phyloP scores from a whole-genome alignment of 2,113 vertebrate genomes.

The Raja brachyura region DNA sequence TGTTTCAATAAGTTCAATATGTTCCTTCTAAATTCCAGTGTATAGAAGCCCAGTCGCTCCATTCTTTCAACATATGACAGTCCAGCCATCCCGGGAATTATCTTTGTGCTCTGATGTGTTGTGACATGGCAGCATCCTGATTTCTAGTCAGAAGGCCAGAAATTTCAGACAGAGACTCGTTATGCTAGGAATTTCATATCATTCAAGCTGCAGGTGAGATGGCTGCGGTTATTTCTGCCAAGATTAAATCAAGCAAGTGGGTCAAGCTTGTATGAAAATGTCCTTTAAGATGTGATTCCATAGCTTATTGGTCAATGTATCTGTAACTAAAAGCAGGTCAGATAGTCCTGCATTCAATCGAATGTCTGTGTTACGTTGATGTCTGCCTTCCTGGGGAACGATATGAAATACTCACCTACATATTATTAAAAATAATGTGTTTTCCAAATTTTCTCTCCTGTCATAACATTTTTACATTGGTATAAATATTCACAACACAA shows the following conservation, averaged over 20 bases:
- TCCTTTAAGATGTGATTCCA: neutral
- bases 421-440: neutral
- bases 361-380: neutral
- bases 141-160: neutral
- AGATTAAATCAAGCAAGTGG: no score
- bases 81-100: no score
- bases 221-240: neutral
- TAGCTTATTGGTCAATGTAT: neutral
- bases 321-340: neutral
- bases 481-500: neutral
- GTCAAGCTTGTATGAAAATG: neutral
- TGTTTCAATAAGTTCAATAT: no score
- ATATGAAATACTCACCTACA: neutral
- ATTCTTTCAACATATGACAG: no score
- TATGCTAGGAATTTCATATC: neutral
- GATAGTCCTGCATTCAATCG: neutral
- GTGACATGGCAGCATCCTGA: neutral
- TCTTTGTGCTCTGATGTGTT: no score
- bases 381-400: neutral
- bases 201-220: neutral
- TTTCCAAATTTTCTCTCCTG: neutral
- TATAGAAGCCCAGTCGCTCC: no score
- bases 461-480: neutral
- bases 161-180: neutral
- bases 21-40: no score